Evolutionary conservation across 1,140 invertebrate species (phyloP), one percentile per base, ranked within the genome.

Genomic region (Drosophila yakuba): DNA sequence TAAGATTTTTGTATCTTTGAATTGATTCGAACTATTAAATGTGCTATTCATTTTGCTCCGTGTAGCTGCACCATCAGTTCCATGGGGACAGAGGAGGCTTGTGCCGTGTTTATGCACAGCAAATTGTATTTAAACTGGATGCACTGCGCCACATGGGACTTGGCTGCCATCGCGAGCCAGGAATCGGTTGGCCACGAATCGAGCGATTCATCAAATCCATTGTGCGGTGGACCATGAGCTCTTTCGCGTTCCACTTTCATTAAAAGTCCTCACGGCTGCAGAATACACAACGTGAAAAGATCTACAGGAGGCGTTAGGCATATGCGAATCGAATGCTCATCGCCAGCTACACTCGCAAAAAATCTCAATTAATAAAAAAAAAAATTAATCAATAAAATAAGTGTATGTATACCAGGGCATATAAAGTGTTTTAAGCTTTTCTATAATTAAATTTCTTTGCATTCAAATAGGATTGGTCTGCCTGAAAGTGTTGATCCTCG

Each of bases 71-170:
- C 10, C 43, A 45, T 12, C 10, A 10, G 12, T 12, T 45, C 17
- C 17, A 3, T 10, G 47, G 10, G 25, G 14, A 15, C 4, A 14
- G 12, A 7, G 20, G 20, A 20, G 50, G 28, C 10, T 35, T 20
- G 15, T 17, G 32, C 11, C 32, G 12, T 52, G 50, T 52, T 52
- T 52, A 12, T 32, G 0, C 50, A 12, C 50, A 36, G 50, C 50
- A 52, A 52, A 52, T 36, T 20, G 50, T 36, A 32, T 20, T 52
- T 52, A 52, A n/a, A 20, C 32, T 52, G 12, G 50, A 36, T 52
- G 50, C 50, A 52, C 28, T 52, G 50, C 50, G 3, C 3, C 50
- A 10, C 32, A 20, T 2, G 48, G 28, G 28, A 51, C 15, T 51
- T 35, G 48, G 28, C 10, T 32, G 48, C n/a, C 48, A 32, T 35